Base-by-base conservation (phyloP, 2,113 vertebrate genomes). In the Colistium nudipinnis region DNA sequence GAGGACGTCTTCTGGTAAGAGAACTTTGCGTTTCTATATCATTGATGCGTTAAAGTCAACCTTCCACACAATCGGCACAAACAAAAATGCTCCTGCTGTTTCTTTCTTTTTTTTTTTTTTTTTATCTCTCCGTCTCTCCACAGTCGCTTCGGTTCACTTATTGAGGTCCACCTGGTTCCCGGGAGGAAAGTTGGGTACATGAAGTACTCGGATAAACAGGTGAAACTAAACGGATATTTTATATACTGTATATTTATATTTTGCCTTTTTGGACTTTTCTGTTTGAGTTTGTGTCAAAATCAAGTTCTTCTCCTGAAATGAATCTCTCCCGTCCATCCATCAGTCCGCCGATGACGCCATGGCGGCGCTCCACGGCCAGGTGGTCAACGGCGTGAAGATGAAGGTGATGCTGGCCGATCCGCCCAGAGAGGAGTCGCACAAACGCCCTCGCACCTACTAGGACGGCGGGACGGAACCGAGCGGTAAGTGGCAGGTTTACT, bases 341-440 rank as follows among this genome's bases (percentile, higher is more conserved):
- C 33, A 91, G 89, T 95, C 94, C 39, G 96, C 97, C 6, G 95
- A 94, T 0, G 95, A 98, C 1, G 97, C 97, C 62, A 94, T 98
- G 90, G 91, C 93, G 0, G 87, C 86, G 0, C 88, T 98, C 7
- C 95, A 99, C 48, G 95, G 95, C 0, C 96, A 93, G 65, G 90
- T 95, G 11, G 93, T 98, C 22, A 98, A 98, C 2, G 96, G 96
- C 0, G 95, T 99, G 12, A 96, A 95, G 81, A 92, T 99, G 84
- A 99, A 98, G 85, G 96, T 99, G 76, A 96, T 96, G 94, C 48
- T 97, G 77, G 97, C 97, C 4, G 96, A 98, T 78, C 95, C 96
- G 0, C 96, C 96, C 28, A 90, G 94, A 7, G 97, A 98, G 78
- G 96, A 98, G 45, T 95, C 97, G 1, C 97, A 96, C 74, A 99